Conservation (phyloP, 2,113 vertebrate genomes). For the Aramus guarauna region DNA sequence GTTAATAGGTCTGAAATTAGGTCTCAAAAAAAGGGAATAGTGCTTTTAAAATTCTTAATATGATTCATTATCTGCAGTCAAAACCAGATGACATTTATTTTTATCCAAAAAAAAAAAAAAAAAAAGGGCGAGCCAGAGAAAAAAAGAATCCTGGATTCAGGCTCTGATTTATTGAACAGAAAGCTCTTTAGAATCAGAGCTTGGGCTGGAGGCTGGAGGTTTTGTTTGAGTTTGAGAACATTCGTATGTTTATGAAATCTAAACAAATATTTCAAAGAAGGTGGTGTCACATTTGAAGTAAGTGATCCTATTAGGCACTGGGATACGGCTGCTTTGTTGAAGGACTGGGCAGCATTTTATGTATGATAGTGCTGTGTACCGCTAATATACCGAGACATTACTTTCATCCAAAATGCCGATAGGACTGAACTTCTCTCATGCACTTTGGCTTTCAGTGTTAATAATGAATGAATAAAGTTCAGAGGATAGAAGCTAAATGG, state of each 20-base stretch:
- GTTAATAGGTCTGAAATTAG: conserved; percentile 82
- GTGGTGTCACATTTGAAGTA: conserved; percentile 76
- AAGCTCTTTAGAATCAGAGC: conserved; percentile 76
- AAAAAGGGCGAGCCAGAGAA: conserved; percentile 21
- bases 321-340: conserved; percentile 70
- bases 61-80: conserved; percentile 78
- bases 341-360: conserved; percentile 55
- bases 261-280: conserved; percentile 81
- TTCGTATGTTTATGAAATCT: conserved; percentile 73
- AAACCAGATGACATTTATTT: conserved; percentile 77
- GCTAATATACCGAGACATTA: conserved; percentile 71
- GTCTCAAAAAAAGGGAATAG: conserved; percentile 74
- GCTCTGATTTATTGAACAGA: conserved; percentile 69
- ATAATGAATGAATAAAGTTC: conserved; percentile 77
- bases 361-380: conserved; percentile 62
- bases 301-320: conserved; percentile 73
- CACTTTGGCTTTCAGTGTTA: conserved; percentile 75
- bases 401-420: conserved; percentile 70
- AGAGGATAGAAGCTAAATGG: conserved; percentile 70
- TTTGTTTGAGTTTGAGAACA: conserved; percentile 74
- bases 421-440: conserved; percentile 71
- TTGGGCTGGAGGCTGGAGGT: conserved; percentile 56
- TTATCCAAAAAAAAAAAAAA: conserved; percentile 55
- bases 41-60: conserved; percentile 79
- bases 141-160: conserved; percentile 1